A percentile compares a stretch with the other conserved stretches of the same genome.
These are phyloP conservation scores for Platyura marginata DNA, from an alignment of 1,140 invertebrate genomes.

Conservation along the genomic window DNA sequence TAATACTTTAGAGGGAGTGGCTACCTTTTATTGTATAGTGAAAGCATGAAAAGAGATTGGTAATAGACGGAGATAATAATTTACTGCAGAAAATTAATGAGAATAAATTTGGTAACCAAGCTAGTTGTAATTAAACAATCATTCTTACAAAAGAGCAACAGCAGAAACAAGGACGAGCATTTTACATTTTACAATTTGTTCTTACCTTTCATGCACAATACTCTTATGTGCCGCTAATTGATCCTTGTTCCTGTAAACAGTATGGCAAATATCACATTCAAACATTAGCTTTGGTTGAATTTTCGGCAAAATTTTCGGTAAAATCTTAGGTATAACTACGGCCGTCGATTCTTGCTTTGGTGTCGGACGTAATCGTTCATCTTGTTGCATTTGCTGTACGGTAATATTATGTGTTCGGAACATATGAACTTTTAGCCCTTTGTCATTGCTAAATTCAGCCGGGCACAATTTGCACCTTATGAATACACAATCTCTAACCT, in stretches of 20 bases:
- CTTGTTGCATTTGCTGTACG: constrained; percentile 1
- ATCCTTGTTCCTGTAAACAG: constrained; percentile 17
- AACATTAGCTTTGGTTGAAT: constrained; percentile 1
- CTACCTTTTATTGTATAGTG: no score
- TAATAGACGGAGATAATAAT: no score
- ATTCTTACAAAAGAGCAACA: not conserved
- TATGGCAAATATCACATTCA: constrained; percentile 22
- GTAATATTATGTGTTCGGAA: constrained; percentile 18
- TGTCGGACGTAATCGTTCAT: not conserved
- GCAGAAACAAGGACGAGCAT: no score
- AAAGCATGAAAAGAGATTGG: no score
- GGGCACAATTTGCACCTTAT: constrained; percentile 23
- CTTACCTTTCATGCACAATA: constrained; percentile 9
- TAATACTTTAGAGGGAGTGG: no score
- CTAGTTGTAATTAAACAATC: not conserved
- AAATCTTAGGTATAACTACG: not conserved
- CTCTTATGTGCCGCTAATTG: constrained; percentile 17
- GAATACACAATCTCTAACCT: constrained; percentile 22
- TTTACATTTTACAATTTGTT: no score
- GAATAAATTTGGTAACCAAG: not conserved
- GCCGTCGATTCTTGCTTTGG: constrained; percentile 1
- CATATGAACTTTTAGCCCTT: constrained; percentile 23
- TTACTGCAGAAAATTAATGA: not conserved
- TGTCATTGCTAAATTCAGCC: constrained; percentile 22
- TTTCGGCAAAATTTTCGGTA: not conserved